phyloP scores from a whole-genome alignment of 2,797 vertebrate genomes.

The Epinephelus coioides region DNA sequence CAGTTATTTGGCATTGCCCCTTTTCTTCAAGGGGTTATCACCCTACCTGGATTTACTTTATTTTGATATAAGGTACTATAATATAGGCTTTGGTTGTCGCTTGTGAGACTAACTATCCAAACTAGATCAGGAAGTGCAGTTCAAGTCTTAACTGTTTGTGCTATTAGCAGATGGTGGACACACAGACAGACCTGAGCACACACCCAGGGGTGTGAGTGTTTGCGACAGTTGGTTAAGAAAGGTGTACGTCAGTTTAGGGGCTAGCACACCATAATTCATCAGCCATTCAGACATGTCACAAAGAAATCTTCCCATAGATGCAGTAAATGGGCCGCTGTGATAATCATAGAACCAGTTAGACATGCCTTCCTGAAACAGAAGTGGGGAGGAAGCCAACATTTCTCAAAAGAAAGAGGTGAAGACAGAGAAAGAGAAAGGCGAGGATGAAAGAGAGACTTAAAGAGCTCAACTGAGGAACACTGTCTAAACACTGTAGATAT shows the following conservation, averaged over 20 bases:
- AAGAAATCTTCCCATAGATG: conserved; percentile 28
- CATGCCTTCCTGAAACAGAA: conserved; percentile 26
- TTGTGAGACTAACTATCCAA: background rate
- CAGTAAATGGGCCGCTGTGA: background rate
- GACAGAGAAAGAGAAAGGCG: conserved; percentile 14
- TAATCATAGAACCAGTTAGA: conserved; percentile 64
- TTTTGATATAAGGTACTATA: background rate
- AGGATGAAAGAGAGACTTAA: conserved; percentile 29
- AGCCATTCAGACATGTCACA: conserved; percentile 17
- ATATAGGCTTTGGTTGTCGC: background rate
- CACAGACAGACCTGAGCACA: conserved; percentile 15
- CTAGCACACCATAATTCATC: conserved; percentile 31
- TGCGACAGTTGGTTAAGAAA: conserved; percentile 36
- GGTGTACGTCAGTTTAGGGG: conserved; percentile 33
- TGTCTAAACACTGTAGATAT: background rate
- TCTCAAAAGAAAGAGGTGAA: conserved; percentile 9
- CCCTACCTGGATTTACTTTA: background rate
- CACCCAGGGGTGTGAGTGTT: conserved; percentile 56
- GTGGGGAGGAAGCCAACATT: conserved; percentile 25
- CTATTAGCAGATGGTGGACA: background rate
- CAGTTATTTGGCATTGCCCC: too few relatives aligned
- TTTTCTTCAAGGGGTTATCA: background rate
- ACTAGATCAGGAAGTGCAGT: background rate
- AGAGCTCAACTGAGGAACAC: conserved; percentile 10
- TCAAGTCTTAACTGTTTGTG: conserved; percentile 2